phyloP scores from a whole-genome alignment of 2,888 invertebrate species.

The Rotaria macrura region DNA sequence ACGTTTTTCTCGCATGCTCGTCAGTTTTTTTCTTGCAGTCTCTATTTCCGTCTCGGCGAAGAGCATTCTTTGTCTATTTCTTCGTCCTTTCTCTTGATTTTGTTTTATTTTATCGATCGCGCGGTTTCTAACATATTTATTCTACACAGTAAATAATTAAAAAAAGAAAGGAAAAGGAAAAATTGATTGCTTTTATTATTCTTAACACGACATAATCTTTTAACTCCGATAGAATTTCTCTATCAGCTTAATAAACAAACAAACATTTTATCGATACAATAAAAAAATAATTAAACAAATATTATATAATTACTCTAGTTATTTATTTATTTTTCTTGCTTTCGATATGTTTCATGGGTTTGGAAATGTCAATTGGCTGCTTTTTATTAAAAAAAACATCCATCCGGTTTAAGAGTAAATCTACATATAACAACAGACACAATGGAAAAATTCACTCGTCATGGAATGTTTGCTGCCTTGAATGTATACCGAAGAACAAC shows the following conservation, averaged over 20 bases:
- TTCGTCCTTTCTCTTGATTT: not conserved
- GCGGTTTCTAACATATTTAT: not conserved
- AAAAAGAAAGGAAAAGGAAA: not conserved
- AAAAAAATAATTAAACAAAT: not conserved
- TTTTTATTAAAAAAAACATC: constrained; percentile 32
- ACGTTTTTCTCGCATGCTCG: not conserved
- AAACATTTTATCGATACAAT: not conserved
- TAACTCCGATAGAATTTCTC: not conserved
- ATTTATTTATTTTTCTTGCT: not conserved
- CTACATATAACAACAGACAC: constrained; percentile 31
- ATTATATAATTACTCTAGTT: too few species aligned
- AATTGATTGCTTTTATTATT: not conserved
- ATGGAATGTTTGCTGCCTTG: constrained; percentile 28
- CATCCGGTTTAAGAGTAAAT: constrained; percentile 33
- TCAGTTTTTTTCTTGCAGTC: not conserved
- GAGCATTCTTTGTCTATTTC: not conserved
- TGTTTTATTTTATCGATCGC: not conserved
- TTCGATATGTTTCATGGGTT: not conserved
- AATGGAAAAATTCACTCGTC: constrained; percentile 34
- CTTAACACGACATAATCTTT: not conserved
- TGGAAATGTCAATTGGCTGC: constrained; percentile 29
- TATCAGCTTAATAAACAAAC: not conserved
- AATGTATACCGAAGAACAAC: constrained; percentile 34
- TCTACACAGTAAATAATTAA: not conserved
- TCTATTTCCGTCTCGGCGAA: not conserved